phyloP scores from a whole-genome alignment of 2,888 invertebrate genomes.

The Odontocolon sp. region DNA sequence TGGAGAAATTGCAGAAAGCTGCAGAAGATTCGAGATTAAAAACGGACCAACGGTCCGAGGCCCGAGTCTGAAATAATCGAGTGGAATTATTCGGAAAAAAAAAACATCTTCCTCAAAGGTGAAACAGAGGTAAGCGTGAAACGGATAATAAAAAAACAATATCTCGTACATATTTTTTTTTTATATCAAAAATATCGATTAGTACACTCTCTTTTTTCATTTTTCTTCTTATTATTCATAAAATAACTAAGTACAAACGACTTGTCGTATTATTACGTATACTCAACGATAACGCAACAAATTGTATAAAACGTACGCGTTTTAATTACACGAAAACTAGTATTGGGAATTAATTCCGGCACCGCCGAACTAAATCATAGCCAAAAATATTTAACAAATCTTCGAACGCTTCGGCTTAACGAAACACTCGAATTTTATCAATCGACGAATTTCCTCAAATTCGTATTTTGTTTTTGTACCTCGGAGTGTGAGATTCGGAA shows the following conservation, averaged over 20 bases:
- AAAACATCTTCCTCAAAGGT: too few species aligned
- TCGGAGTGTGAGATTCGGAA: constrained; percentile 17
- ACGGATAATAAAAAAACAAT: neutral
- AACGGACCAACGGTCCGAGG: neutral
- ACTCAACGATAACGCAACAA: constrained; percentile 4
- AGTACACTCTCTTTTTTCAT: constrained; percentile 46
- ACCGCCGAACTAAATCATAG: neutral
- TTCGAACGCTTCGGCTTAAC: neutral
- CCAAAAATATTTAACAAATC: constrained; percentile 3
- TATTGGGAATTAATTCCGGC: neutral
- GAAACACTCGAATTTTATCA: too few species aligned
- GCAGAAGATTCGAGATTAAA: constrained; percentile 48
- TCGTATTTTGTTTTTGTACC: neutral
- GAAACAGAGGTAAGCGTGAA: neutral
- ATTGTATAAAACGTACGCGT: constrained; percentile 21
- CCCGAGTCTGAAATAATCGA: neutral
- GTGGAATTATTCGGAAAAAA: too few species aligned
- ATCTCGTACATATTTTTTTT: constrained; percentile 14
- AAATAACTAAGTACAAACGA: constrained; percentile 39
- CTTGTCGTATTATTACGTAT: constrained; percentile 39
- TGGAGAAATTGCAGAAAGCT: constrained; percentile 64
- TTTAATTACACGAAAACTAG: neutral
- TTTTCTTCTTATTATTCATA: too few species aligned
- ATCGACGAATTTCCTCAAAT: neutral
- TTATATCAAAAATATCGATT: constrained; percentile 56